Conservation (phyloP, 2,888 invertebrate genomes). For the Sphinx pinastri region DNA sequence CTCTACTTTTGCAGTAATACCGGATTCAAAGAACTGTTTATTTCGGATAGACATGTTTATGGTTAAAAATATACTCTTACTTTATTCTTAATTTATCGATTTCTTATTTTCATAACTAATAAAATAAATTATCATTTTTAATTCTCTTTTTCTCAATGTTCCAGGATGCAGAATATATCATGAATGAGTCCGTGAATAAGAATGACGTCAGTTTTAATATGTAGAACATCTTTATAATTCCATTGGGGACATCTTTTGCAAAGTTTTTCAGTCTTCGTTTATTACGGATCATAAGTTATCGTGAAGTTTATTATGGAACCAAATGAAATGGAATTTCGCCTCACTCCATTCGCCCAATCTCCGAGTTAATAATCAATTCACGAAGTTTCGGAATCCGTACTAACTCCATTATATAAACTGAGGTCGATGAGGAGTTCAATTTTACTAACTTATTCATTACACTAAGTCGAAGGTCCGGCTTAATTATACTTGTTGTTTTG, state of each 20-base stretch:
- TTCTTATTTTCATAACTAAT: neutral
- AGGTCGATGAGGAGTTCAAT: conserved; percentile 52
- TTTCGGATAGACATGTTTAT: neutral
- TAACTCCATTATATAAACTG: conserved; percentile 56
- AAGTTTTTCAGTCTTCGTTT: conserved; percentile 22
- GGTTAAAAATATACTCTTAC: neutral
- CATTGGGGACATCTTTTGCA: neutral
- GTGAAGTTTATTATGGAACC: conserved; percentile 29
- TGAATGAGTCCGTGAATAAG: neutral
- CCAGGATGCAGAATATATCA: neutral
- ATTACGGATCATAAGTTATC: conserved; percentile 11
- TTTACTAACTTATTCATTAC: conserved; percentile 56
- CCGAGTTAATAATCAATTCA: conserved; percentile 54
- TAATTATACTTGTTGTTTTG: conserved; percentile 53
- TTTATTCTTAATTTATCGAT: neutral
- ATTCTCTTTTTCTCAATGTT: no score
- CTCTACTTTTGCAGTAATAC: conserved; percentile 40
- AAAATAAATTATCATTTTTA: no score
- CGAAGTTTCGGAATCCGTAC: conserved; percentile 52
- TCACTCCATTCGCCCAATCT: conserved; percentile 40
- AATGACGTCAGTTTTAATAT: neutral
- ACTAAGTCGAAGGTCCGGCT: conserved; percentile 45
- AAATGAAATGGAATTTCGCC: conserved; percentile 38
- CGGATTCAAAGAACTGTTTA: neutral
- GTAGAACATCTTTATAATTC: neutral